Base-by-base conservation (phyloP, 2,113 vertebrate genomes). In the Chinchilla lanigera region DNA sequence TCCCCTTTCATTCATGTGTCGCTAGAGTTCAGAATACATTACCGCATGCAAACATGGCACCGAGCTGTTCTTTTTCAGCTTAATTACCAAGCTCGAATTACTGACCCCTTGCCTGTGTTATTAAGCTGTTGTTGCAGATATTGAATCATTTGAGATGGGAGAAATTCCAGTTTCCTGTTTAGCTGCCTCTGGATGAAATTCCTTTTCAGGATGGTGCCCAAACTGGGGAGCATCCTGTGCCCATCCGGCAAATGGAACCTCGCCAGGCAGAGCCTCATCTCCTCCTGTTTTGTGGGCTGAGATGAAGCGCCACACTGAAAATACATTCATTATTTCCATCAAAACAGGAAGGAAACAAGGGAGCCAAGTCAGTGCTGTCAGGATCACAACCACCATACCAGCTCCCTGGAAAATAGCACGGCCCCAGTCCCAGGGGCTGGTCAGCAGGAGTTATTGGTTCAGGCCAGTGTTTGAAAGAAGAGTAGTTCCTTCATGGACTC, bases 161-260 rank as follows among this genome's bases (percentile, higher is more conserved):
- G 71, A 96, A 86, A 93, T 96, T 97, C 94, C 97, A 96, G 77
- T 96, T 98, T 98, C 98, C 97, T 97, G 97, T 98, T 92, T 73
- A 56, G 86, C 94, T 97, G 95, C 65, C 86, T 85, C 93, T 89
- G 75, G 83, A 54, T 96, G 92, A 96, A 95, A 96, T 83, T 87
- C 69, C 92, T 87, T 69, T 85, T 80, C 78, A 63, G 95, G 86
- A 92, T 35, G 38, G 73, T 73, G 83, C 86, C 87, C 81, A 33
- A 96, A n/a, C 77, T 4, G 87, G 47, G 16, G 4, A 0, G 61
- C 38, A 17, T 88, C 93, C 89, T 41, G 73, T 58, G 30, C 54
- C 52, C 54, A 33, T 28, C 61, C 1, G 0, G 1, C 1, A 1
- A 26, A 16, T 3, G 12, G 41, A 35, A 1, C 75, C n/a, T 3